These are phyloP conservation scores for Eidolon dupreanum DNA, from an alignment of 2,797 vertebrate species.

Conservation along the genomic window DNA sequence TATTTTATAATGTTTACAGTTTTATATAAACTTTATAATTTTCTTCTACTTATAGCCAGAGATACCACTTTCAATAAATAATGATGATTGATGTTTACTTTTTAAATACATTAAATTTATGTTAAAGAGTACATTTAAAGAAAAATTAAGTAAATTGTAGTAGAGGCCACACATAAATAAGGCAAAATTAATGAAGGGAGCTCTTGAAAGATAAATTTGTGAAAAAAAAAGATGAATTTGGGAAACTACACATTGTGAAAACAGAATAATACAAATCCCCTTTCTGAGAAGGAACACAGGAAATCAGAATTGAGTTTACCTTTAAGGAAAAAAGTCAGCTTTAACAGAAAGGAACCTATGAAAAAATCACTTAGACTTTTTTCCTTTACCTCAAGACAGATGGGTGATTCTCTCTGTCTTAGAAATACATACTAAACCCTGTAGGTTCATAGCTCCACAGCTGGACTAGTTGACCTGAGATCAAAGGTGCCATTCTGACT, in stretches of 20 bases:
- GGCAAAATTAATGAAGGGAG: slow-evolving; percentile 6
- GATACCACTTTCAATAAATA: not conserved
- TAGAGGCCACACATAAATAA: not conserved
- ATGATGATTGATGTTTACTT: not conserved
- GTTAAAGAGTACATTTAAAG: not conserved
- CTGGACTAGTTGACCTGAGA: not conserved
- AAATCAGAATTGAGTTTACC: slow-evolving; percentile 27
- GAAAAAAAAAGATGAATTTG: slow-evolving; percentile 7
- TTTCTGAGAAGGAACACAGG: slow-evolving; percentile 3
- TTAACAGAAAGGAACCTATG: not conserved
- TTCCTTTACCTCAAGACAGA: slow-evolving; percentile 4
- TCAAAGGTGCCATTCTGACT: not conserved
- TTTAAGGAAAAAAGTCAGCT: not conserved
- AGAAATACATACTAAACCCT: not conserved
- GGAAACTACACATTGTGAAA: not conserved
- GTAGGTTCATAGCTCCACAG: not conserved
- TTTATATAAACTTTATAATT: slow-evolving; percentile 29
- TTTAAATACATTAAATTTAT: slow-evolving; percentile 6
- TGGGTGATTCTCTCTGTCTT: not conserved
- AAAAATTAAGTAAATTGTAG: slow-evolving; percentile 24
- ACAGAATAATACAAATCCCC: not conserved
- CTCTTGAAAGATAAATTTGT: slow-evolving; percentile 1
- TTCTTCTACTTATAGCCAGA: not conserved
- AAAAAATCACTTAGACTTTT: not conserved
- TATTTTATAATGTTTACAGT: not conserved